Conservation (phyloP, 2,888 invertebrate genomes). For the Pseudanteris insignis region DNA sequence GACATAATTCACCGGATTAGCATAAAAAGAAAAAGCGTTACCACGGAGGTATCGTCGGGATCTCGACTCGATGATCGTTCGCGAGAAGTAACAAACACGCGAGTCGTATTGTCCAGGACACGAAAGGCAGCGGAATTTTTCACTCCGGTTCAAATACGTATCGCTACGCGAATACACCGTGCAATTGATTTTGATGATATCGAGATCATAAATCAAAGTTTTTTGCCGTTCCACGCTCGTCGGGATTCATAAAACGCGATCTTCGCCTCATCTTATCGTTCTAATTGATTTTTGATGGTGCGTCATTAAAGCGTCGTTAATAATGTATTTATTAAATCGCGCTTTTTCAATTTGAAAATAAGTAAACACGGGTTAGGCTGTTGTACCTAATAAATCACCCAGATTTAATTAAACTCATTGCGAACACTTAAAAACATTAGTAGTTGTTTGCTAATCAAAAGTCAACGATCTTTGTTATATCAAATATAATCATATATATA, state of each 20-base stretch:
- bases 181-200: constrained; percentile 50
- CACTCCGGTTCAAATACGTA: neutral
- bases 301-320: constrained; percentile 28
- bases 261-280: constrained; percentile 5
- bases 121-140: constrained; percentile 31
- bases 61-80: constrained; percentile 54
- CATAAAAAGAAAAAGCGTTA: constrained; percentile 55
- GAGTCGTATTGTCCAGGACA: constrained; percentile 47
- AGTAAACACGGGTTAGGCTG: neutral
- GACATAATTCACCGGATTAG: constrained; percentile 66
- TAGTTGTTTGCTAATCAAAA: too few relatives aligned
- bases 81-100: constrained; percentile 51
- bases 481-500: neutral
- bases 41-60: constrained; percentile 53
- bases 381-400: too few relatives aligned
- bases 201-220: constrained; percentile 36
- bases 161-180: constrained; percentile 41
- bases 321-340: constrained; percentile 29
- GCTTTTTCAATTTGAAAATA: neutral
- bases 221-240: constrained; percentile 42
- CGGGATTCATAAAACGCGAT: constrained; percentile 24
- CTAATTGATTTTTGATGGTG: constrained; percentile 34
- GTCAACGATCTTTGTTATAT: neutral
- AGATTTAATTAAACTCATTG: too few relatives aligned
- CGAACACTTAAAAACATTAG: too few relatives aligned